Evolutionary conservation across 2,888 invertebrate species (phyloP), one percentile per base, ranked within the genome.

Genomic region (Cataglyphis altisquamis): DNA sequence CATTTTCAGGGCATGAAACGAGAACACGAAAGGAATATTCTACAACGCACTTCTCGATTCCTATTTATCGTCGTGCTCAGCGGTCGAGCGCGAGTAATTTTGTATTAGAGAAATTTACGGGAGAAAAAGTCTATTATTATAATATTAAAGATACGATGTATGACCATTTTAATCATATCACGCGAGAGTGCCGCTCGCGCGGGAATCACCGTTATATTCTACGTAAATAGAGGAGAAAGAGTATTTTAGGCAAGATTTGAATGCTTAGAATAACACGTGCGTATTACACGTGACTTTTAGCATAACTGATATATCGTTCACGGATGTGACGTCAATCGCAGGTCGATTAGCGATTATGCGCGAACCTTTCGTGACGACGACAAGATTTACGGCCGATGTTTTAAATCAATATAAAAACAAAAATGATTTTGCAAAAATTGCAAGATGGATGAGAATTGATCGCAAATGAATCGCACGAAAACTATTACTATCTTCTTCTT

Each of bases 101-200:
- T 91, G 89, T 91, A 91, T 90, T 87, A 86, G 88, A 83, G 62
- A 70, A 84, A 87, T 88, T 88, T 88, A 81, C 73, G 84, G 75
- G 48, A 82, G 68, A 83, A 36, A 70, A 68, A 81, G 66, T 88
- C 86, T 83, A 87, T 88, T 82, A 77, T 87, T 55, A 83, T 55
- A 83, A 62, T 84, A 88, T 84, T 52, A 88, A 78, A 82, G 82
- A 83, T 88, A 84, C 85, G 88, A 86, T 82, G 86, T 82, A 88
- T 86, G 91, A 92, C 89, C 91, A 92, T 90, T 90, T 87, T 87
- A 90, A 90, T 91, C 92, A 92, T 92, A 92, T 92, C 92, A 92
- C 82, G 77, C 82, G 89, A 84, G 80, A 86, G 83, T 84, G 78
- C 57, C 57, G n/a, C 62, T 60, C 75, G 72, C 36, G 78, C 57